These are phyloP conservation scores for Protonemura montana DNA, from an alignment of 2,888 invertebrate genomes.

Conservation along the genomic window DNA sequence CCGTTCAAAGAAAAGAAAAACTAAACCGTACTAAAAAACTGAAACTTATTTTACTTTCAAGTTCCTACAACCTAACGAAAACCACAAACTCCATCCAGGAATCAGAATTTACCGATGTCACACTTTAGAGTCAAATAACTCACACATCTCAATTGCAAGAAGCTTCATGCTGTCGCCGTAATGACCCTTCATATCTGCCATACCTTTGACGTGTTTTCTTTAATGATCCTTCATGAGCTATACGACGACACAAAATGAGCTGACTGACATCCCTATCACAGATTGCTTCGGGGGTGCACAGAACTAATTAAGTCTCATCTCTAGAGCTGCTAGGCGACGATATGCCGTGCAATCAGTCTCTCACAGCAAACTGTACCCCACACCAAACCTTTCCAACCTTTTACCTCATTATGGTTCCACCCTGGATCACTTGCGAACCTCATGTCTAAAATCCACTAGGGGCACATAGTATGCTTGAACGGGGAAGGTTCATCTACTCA, in stretches of 20 bases:
- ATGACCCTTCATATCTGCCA: neutral
- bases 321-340: neutral
- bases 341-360: slow-evolving; percentile 20
- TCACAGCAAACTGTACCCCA: neutral
- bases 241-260: slow-evolving; percentile 20
- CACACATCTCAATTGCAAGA: neutral
- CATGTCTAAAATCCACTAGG: neutral
- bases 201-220: slow-evolving; percentile 19
- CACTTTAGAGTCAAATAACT: neutral
- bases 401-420: slow-evolving; percentile 35
- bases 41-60: too few relatives aligned
- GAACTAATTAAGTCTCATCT: slow-evolving; percentile 40
- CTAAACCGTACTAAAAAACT: too few relatives aligned
- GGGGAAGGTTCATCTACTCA: slow-evolving; percentile 1
- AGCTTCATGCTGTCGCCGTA: neutral
- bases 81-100: too few relatives aligned
- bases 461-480: neutral
- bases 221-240: neutral
- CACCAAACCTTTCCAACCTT: slow-evolving; percentile 1
- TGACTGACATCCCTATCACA: slow-evolving; percentile 28
- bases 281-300: neutral
- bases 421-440: slow-evolving; percentile 10
- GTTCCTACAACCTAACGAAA: too few relatives aligned
- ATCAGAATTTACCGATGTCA: too few relatives aligned
- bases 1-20: too few relatives aligned